Evolutionary conservation across 2,888 invertebrate species (phyloP).

Genomic region (Chirona hameri): DNA sequence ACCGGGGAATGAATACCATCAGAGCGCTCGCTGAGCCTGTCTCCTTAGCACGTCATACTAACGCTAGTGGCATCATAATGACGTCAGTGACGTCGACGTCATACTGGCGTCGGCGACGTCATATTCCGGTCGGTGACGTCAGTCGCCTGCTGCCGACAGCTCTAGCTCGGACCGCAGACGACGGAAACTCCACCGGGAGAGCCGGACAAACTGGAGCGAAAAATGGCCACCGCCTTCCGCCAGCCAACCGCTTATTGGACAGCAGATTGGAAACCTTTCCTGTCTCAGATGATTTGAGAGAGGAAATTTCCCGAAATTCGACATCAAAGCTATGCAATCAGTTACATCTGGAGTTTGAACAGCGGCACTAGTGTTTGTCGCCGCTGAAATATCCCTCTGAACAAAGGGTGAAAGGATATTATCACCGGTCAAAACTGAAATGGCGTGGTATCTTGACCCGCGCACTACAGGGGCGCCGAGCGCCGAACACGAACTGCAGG

Average conservation of each 20-base stretch:
- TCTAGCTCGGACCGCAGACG: background rate
- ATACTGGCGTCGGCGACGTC: background rate
- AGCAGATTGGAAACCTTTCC: background rate
- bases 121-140: background rate
- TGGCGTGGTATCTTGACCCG: too few relatives aligned
- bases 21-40: too few relatives aligned
- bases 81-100: background rate
- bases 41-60: too few relatives aligned
- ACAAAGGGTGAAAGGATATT: too few relatives aligned
- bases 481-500: too few relatives aligned
- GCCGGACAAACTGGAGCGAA: background rate
- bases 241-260: background rate
- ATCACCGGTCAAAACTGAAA: too few relatives aligned
- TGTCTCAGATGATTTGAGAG: background rate
- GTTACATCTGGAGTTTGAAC: background rate
- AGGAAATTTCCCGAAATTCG: background rate
- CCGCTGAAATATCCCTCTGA: too few relatives aligned
- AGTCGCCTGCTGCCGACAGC: background rate
- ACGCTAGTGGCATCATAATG: too few relatives aligned
- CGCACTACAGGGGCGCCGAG: too few relatives aligned
- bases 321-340: background rate
- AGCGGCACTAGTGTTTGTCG: too few relatives aligned
- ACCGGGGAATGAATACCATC: too few relatives aligned
- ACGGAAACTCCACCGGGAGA: background rate
- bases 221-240: background rate